These are phyloP conservation scores for Cassiopea andromeda DNA, from an alignment of 30 jellyfish, hydroid and myxozoan species.

Conservation along the genomic window DNA sequence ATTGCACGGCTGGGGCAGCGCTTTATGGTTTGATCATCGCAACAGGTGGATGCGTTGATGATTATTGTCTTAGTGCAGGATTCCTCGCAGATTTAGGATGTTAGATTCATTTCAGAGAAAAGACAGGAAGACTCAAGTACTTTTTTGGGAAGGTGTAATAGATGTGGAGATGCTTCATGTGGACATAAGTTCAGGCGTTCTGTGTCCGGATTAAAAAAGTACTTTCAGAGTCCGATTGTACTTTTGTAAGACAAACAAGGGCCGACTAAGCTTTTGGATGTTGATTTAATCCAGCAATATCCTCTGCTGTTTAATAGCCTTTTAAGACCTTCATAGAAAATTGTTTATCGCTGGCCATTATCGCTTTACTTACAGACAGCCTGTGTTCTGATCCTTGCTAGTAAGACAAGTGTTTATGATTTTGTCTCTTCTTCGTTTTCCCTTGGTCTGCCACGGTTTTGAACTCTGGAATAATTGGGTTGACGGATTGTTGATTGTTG, in stretches of 20 bases:
- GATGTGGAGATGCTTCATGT: not conserved
- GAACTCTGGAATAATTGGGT: not conserved
- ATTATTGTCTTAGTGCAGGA: not conserved
- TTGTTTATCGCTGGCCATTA: not conserved
- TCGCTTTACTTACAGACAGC: not conserved
- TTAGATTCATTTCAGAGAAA: not conserved
- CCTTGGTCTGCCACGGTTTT: not conserved
- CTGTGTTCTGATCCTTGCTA: not conserved
- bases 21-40: not conserved
- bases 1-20: not conserved
- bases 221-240: not conserved
- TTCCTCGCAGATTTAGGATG: not conserved
- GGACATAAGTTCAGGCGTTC: not conserved
- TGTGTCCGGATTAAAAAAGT: not conserved
- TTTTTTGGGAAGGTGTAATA: not conserved
- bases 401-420: not conserved
- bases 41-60: not conserved
- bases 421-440: not conserved
- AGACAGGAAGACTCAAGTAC: not conserved
- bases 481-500: not conserved
- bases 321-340: not conserved
- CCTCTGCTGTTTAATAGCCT: not conserved
- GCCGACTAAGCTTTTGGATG: constrained; percentile 13
- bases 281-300: not conserved
- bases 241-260: constrained; percentile 9